These are phyloP conservation scores for Pygoscelis antarcticus DNA, from an alignment of 2,113 vertebrate species.

Conservation along the genomic window DNA sequence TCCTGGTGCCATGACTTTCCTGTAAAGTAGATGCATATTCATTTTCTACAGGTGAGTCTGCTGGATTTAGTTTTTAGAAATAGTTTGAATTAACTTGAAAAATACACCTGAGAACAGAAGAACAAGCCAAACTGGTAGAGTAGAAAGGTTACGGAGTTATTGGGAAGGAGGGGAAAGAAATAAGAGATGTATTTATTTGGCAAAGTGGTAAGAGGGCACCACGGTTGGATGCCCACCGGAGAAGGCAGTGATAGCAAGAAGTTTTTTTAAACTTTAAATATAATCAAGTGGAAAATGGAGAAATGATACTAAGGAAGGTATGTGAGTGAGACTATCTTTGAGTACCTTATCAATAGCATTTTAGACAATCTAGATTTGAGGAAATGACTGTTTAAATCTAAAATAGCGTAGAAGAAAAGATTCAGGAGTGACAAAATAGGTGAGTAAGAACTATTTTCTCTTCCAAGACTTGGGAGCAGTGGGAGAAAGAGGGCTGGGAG, in stretches of 20 bases:
- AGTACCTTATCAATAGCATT: neutral
- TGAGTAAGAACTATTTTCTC: neutral
- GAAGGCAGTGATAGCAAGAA: neutral
- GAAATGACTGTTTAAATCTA: neutral
- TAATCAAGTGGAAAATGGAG: neutral
- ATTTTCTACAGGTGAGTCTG: neutral
- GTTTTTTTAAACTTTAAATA: neutral
- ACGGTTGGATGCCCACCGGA: neutral
- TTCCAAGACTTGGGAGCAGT: neutral
- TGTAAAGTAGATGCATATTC: rapidly evolving
- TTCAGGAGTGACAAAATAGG: neutral
- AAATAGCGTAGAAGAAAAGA: neutral
- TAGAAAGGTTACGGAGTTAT: neutral
- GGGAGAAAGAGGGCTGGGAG: neutral
- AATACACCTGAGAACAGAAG: neutral
- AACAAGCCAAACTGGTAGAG: neutral
- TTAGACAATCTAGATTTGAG: neutral
- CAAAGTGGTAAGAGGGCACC: neutral
- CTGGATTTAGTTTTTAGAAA: neutral
- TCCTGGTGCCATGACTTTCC: rapidly evolving
- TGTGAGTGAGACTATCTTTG: neutral
- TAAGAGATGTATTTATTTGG: neutral
- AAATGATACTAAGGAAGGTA: neutral
- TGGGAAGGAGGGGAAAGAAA: neutral
- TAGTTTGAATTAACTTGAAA: neutral